Percentiles rank a stretch among this genome's conserved stretches.
These are phyloP conservation scores for Drosophila azteca DNA, from an alignment of 1,140 invertebrate genomes.

Conservation along the genomic window DNA sequence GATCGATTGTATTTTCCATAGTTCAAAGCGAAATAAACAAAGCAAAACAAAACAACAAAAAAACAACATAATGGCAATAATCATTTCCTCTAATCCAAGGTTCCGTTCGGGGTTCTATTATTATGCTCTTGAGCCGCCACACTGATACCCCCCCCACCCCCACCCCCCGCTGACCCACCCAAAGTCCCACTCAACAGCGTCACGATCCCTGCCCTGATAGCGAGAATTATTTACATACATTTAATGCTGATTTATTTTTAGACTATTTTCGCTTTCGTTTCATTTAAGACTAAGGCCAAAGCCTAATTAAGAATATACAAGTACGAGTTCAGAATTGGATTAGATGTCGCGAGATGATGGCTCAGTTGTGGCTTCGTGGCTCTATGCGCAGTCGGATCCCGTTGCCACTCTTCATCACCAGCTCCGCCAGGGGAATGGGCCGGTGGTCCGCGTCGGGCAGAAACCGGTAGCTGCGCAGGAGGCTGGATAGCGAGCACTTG, in stretches of 20 bases:
- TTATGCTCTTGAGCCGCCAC: too few species aligned
- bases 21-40: slow-evolving; percentile 55
- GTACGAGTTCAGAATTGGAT: too few species aligned
- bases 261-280: not conserved
- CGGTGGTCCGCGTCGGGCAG: slow-evolving; percentile 67
- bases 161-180: not conserved
- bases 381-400: slow-evolving; percentile 79
- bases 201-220: not conserved
- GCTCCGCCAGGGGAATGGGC: slow-evolving; percentile 69
- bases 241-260: not conserved
- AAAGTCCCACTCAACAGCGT: not conserved
- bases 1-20: slow-evolving; percentile 68
- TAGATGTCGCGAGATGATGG: not conserved
- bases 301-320: too few species aligned
- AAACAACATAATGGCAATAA: not conserved
- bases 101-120: not conserved
- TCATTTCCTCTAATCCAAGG: slow-evolving; percentile 21
- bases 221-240: not conserved
- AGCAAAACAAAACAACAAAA: slow-evolving; percentile 6
- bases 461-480: slow-evolving; percentile 81
- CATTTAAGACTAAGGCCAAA: not conserved
- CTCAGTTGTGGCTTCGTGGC: slow-evolving; percentile 36
- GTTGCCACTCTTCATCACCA: slow-evolving; percentile 83
- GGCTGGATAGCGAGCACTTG: slow-evolving; percentile 82
- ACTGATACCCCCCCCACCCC: not conserved